phyloP scores from a whole-genome alignment of 2,797 vertebrate species.

The Uromys caudimaculatus region DNA sequence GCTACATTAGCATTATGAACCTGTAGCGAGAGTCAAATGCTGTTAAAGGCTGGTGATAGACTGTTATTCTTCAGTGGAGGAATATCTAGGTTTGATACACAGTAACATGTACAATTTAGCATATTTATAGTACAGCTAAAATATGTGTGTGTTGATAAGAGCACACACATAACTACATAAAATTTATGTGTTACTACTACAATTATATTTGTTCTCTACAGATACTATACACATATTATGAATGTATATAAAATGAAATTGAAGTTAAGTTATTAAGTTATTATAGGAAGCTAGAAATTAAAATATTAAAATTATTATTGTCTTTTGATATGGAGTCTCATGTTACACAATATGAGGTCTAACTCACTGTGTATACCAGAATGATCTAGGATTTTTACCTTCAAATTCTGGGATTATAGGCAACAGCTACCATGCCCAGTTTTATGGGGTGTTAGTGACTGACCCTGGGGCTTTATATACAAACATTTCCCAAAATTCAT shows the following conservation, averaged over 20 bases:
- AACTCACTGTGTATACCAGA: background rate
- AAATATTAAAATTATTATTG: background rate
- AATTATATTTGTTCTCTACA: background rate
- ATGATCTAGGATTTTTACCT: too few species aligned
- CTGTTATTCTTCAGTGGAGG: background rate
- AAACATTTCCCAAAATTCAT: background rate
- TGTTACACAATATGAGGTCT: background rate
- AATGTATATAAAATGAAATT: conserved; percentile 11
- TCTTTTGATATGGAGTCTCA: background rate
- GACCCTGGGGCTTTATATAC: background rate
- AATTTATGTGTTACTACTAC: background rate
- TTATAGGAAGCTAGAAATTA: background rate
- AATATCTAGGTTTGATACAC: background rate
- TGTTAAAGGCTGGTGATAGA: background rate
- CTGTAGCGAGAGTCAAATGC: conserved; percentile 56
- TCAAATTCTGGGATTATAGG: background rate
- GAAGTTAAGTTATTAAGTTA: background rate
- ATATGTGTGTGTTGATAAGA: background rate
- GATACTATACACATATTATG: background rate
- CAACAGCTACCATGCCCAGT: background rate
- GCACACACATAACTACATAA: background rate
- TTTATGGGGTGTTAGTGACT: background rate
- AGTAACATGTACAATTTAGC: background rate
- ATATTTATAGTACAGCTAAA: background rate
- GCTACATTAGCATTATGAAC: background rate